These are phyloP conservation scores for Potamarius usumacintae DNA, from an alignment of 2,113 vertebrate genomes.

Conservation along the genomic window DNA sequence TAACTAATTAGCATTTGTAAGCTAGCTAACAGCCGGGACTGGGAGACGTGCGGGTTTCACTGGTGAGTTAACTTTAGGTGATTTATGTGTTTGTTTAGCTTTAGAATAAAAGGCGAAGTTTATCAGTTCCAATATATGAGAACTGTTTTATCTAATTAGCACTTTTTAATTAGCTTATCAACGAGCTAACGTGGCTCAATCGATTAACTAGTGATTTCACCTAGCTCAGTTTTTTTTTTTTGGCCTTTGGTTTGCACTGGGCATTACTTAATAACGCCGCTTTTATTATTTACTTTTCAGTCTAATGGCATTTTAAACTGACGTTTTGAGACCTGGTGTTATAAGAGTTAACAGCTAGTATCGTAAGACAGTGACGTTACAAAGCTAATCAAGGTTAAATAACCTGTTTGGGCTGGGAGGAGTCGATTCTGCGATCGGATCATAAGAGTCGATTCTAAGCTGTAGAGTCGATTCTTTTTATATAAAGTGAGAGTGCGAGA, in stretches of 20 bases:
- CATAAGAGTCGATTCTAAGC: too few relatives aligned
- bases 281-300: not conserved
- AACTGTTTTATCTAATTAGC: not conserved
- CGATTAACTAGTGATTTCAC: not conserved
- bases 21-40: conserved; percentile 31
- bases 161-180: not conserved
- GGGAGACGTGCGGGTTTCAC: not conserved
- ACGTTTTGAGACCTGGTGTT: not conserved
- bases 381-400: not conserved
- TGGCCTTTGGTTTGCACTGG: conserved; percentile 7
- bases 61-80: not conserved
- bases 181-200: not conserved
- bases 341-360: not conserved
- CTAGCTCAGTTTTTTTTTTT: not conserved
- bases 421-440: not conserved
- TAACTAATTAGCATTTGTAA: conserved; percentile 25
- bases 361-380: not conserved
- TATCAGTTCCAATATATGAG: not conserved
- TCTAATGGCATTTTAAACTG: not conserved
- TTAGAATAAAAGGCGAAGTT: not conserved
- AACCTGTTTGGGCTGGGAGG: not conserved
- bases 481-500: not conserved
- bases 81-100: not conserved
- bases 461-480: not conserved
- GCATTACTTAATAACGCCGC: not conserved